These are phyloP conservation scores for Dysdera silvatica DNA, from an alignment of 1,140 invertebrate species.

Conservation along the genomic window DNA sequence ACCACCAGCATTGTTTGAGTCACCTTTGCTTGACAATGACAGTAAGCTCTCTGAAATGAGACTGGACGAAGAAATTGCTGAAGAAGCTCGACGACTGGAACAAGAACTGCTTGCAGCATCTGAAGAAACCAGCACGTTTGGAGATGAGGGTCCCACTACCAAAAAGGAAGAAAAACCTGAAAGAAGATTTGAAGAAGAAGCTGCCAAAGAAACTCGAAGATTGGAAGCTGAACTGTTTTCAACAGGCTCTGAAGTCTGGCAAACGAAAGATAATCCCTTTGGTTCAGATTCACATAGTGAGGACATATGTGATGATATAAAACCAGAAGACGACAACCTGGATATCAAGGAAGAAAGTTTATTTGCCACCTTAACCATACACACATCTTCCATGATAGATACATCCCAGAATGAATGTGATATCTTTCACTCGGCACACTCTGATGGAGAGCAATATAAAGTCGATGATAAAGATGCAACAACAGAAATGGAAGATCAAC, in stretches of 20 bases:
- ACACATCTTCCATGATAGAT: conserved; percentile 8
- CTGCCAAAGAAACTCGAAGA: conserved; percentile 34
- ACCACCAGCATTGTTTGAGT: conserved; percentile 20
- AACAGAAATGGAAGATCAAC: conserved; percentile 31
- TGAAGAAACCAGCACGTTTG: conserved; percentile 27
- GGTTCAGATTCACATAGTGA: not conserved
- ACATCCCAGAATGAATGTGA: conserved; percentile 13
- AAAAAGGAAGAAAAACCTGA: conserved; percentile 31
- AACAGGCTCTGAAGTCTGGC: conserved; percentile 26
- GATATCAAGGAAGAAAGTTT: conserved; percentile 16
- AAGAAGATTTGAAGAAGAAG: conserved; percentile 37
- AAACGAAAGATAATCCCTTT: conserved; percentile 28
- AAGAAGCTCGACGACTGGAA: conserved; percentile 29
- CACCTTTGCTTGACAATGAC: conserved; percentile 19
- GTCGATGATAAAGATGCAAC: conserved; percentile 21
- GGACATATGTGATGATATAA: conserved; percentile 23
- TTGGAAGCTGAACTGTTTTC: conserved; percentile 35
- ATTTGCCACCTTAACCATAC: conserved; percentile 16
- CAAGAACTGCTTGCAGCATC: conserved; percentile 27
- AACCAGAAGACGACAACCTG: conserved; percentile 1
- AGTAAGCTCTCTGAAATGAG: conserved; percentile 27
- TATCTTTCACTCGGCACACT: conserved; percentile 7
- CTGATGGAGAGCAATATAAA: conserved; percentile 18
- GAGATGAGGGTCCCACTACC: conserved; percentile 21
- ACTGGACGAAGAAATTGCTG: conserved; percentile 32